These are phyloP conservation scores for Cyanoliseus patagonus DNA, from an alignment of 2,113 vertebrate species.

Conservation along the genomic window DNA sequence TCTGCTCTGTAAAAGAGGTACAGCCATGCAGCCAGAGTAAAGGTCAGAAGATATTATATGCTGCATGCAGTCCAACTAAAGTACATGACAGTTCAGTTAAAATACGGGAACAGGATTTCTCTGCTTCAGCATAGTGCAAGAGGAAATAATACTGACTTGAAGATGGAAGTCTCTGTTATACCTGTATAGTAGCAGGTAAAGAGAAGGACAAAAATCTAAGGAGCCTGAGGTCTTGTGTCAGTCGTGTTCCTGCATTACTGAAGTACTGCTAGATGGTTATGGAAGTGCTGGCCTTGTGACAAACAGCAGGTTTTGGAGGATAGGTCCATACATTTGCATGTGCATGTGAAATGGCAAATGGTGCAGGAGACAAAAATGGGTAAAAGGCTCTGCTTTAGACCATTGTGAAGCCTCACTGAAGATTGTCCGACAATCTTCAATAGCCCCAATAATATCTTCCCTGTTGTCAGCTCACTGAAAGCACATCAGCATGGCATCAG, in stretches of 20 bases:
- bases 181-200: not conserved
- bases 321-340: not conserved
- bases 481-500: rapidly evolving
- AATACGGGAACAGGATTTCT: not conserved
- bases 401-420: not conserved
- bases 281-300: not conserved
- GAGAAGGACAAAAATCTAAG: not conserved
- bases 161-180: not conserved
- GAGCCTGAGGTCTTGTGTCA: not conserved
- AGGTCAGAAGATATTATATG: not conserved
- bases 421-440: not conserved
- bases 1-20: not conserved
- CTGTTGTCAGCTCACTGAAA: not conserved
- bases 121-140: not conserved
- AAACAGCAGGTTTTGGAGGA: not conserved
- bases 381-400: not conserved
- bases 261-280: not conserved
- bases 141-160: not conserved
- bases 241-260: not conserved
- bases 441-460: not conserved
- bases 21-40: not conserved
- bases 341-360: not conserved
- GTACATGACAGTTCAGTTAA: not conserved
- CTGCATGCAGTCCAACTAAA: not conserved
- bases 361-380: not conserved